Percentiles rank a stretch among this genome's conserved stretches.
These are phyloP conservation scores for Manis pentadactyla DNA, from an alignment of 2,797 vertebrate genomes.

Conservation along the genomic window DNA sequence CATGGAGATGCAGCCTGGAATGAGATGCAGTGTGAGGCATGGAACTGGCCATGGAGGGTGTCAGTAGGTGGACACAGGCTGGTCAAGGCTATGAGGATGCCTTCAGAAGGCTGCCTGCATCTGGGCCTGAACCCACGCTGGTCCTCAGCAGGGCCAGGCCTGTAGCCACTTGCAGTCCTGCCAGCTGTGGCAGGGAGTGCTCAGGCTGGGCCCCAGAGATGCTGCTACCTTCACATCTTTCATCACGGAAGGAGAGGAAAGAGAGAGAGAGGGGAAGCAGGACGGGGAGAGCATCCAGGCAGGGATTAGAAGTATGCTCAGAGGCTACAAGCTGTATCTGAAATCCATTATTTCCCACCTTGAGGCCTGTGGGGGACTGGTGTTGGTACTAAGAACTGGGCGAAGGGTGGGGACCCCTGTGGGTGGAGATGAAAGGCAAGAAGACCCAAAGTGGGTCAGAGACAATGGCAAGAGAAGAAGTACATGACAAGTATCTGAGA, in stretches of 20 bases:
- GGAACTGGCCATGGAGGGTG: neutral
- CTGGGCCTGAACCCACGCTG: neutral
- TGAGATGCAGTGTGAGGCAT: neutral
- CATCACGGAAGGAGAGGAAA: neutral
- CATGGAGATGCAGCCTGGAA: neutral
- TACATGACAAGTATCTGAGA: neutral
- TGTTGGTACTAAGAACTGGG: neutral
- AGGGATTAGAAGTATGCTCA: neutral
- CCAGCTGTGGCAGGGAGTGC: neutral
- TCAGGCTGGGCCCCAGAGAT: neutral
- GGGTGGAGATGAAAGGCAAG: neutral
- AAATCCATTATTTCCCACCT: neutral
- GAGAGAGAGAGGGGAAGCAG: neutral
- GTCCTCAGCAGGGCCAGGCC: neutral
- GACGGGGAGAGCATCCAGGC: neutral
- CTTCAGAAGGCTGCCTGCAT: neutral
- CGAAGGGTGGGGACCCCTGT: too few species aligned
- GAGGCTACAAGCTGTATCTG: neutral
- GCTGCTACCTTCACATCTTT: neutral
- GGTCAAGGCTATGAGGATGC: neutral
- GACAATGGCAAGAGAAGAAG: neutral
- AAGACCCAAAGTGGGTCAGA: neutral
- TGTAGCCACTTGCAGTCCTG: neutral
- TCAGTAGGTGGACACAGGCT: fast-evolving
- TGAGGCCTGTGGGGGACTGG: fast-evolving